These are phyloP conservation scores for Ciconia stormi DNA, from an alignment of 2,113 vertebrate genomes.

Conservation along the genomic window DNA sequence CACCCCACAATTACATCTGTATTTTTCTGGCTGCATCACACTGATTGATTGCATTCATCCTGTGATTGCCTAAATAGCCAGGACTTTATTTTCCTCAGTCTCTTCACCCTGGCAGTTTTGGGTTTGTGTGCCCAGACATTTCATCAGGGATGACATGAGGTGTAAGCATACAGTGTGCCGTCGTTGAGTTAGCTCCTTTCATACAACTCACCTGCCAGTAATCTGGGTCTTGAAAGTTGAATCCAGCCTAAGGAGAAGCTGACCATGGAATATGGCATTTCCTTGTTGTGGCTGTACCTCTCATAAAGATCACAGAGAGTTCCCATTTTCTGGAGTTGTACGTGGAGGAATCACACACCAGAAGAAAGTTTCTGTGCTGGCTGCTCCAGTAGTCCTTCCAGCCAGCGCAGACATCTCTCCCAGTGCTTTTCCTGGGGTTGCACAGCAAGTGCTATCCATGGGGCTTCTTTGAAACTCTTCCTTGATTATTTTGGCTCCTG, in stretches of 20 bases:
- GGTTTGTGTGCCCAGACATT: neutral
- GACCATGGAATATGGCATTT: neutral
- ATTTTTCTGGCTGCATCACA: neutral
- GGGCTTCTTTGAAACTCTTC: neutral
- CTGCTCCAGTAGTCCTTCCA: neutral
- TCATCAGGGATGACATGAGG: neutral
- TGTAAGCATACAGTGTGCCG: neutral
- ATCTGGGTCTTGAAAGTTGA: neutral
- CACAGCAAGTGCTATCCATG: neutral
- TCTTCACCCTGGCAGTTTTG: neutral
- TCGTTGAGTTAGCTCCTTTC: neutral
- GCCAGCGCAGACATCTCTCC: neutral
- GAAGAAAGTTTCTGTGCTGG: neutral
- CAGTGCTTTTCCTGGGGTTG: neutral
- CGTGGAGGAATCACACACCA: neutral
- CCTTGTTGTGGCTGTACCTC: neutral
- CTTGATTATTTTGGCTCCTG: neutral
- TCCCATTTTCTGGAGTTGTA: neutral
- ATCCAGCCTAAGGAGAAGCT: neutral
- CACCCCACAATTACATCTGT: neutral
- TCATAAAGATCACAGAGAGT: neutral
- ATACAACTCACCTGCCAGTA: neutral
- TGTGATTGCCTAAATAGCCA: neutral
- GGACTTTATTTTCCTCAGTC: neutral
- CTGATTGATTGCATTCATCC: neutral